Evolutionary conservation across 2,888 invertebrate genomes (phyloP).

Genomic region (Aleiodes alternator): DNA sequence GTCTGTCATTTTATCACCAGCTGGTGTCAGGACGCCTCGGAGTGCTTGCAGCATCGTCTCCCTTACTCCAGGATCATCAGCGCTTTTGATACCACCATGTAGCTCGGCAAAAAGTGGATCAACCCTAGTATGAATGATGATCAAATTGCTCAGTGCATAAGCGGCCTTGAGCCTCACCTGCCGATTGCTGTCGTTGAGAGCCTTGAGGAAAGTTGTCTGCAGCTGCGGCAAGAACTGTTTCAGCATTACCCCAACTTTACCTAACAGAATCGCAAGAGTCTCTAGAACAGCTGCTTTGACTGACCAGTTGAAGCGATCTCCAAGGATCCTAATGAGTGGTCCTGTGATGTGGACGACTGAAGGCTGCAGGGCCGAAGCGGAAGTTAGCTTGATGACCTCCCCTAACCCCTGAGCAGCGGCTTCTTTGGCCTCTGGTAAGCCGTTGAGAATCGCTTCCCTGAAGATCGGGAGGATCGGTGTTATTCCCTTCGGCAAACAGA

Average conservation of each 20-base stretch:
- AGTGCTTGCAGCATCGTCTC: constrained; percentile 96
- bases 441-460: constrained; percentile 96
- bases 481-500: constrained; percentile 95
- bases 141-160: constrained; percentile 89
- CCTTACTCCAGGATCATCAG: constrained; percentile 90
- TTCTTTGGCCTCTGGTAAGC: constrained; percentile 96
- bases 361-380: constrained; percentile 91
- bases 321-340: constrained; percentile 97
- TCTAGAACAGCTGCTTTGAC: constrained; percentile 98
- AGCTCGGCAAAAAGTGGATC: constrained; percentile 97
- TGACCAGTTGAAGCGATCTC: constrained; percentile 94
- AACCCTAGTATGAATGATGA: constrained; percentile 93
- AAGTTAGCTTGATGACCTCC: constrained; percentile 88
- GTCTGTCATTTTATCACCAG: constrained; percentile 93
- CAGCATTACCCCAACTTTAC: constrained; percentile 95
- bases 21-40: constrained; percentile 88
- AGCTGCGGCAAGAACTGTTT: constrained; percentile 99
- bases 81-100: constrained; percentile 88
- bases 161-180: constrained; percentile 93
- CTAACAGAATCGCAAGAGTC: constrained; percentile 92
- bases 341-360: constrained; percentile 98
- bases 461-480: constrained; percentile 95
- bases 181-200: constrained; percentile 92
- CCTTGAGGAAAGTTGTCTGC: constrained; percentile 98
- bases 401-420: constrained; percentile 92